phyloP scores from a whole-genome alignment of 1,140 invertebrate genomes.

The Hydropsyche tenuis region DNA sequence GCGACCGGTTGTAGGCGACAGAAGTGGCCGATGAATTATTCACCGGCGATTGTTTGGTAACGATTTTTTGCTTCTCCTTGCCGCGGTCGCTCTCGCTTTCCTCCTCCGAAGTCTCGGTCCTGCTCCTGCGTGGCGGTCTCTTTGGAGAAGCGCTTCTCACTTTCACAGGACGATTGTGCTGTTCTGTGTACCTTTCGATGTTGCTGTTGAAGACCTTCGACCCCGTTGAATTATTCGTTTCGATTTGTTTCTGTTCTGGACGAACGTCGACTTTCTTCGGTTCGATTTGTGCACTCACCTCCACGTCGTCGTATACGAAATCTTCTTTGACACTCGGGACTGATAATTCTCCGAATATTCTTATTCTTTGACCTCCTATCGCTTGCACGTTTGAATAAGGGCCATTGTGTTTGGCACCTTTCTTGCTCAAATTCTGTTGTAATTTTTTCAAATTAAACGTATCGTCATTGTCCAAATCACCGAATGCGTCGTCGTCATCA shows the following conservation, averaged over 20 bases:
- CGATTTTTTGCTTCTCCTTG: conserved; percentile 45
- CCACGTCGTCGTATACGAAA: conserved; percentile 58
- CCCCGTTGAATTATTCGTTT: background rate
- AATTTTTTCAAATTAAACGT: conserved; percentile 47
- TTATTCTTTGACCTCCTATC: conserved; percentile 66
- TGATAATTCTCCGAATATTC: conserved; percentile 60
- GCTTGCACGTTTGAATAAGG: conserved; percentile 64
- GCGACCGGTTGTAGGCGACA: conserved; percentile 46
- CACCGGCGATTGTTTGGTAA: conserved; percentile 49
- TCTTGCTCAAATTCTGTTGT: conserved; percentile 45
- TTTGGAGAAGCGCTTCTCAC: conserved; percentile 50
- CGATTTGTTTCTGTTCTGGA: background rate
- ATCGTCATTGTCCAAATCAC: conserved; percentile 50
- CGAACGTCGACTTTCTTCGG: background rate
- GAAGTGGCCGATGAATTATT: conserved; percentile 46
- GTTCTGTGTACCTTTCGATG: conserved; percentile 7
- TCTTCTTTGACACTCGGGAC: conserved; percentile 54
- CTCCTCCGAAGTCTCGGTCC: conserved; percentile 48
- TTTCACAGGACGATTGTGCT: background rate
- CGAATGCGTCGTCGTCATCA: conserved; percentile 46
- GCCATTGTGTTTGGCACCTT: conserved; percentile 46
- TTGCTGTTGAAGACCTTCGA: background rate
- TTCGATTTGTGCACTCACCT: conserved; percentile 50
- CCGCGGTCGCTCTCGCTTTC: conserved; percentile 49
- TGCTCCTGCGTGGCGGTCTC: conserved; percentile 55